These are phyloP conservation scores for Gymnodraco acuticeps DNA, from an alignment of 2,797 vertebrate genomes.

Conservation along the genomic window DNA sequence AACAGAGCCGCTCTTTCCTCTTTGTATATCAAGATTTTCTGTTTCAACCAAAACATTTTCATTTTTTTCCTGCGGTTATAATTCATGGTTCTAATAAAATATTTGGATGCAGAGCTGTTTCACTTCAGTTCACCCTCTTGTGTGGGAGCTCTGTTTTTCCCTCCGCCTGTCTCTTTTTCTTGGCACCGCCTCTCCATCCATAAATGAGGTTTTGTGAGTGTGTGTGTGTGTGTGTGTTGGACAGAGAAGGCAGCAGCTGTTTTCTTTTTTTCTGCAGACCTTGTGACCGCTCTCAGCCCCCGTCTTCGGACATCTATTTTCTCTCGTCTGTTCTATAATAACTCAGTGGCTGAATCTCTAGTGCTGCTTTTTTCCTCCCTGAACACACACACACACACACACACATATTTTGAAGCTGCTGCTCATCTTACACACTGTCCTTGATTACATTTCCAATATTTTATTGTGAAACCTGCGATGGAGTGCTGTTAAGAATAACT, in stretches of 20 bases:
- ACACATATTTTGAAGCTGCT: constrained; percentile 17
- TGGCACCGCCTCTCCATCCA: constrained; percentile 35
- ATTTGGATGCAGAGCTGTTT: constrained; percentile 13
- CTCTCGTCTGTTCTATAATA: constrained; percentile 69
- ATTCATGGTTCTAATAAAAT: constrained; percentile 15
- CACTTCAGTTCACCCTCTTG: constrained; percentile 21
- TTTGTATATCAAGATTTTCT: background rate
- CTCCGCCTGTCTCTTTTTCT: constrained; percentile 46
- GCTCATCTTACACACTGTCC: constrained; percentile 25
- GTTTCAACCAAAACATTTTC: background rate
- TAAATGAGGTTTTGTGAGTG: constrained; percentile 14
- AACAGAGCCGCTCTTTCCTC: background rate
- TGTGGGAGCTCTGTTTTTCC: constrained; percentile 51
- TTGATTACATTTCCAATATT: constrained; percentile 37
- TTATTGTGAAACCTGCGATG: background rate
- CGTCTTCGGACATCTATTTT: constrained; percentile 67
- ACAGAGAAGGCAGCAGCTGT: constrained; percentile 47
- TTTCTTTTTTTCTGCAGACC: constrained; percentile 33
- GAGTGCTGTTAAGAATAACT: background rate
- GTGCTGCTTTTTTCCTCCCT: constrained; percentile 27
- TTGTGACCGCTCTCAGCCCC: constrained; percentile 57
- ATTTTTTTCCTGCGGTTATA: background rate
- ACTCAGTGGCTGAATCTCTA: constrained; percentile 46
- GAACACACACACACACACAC: constrained; percentile 3
- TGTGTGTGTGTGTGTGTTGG: constrained; percentile 21